Base-by-base conservation (phyloP, 1,140 invertebrate genomes). In the Geopemphigus sp. region DNA sequence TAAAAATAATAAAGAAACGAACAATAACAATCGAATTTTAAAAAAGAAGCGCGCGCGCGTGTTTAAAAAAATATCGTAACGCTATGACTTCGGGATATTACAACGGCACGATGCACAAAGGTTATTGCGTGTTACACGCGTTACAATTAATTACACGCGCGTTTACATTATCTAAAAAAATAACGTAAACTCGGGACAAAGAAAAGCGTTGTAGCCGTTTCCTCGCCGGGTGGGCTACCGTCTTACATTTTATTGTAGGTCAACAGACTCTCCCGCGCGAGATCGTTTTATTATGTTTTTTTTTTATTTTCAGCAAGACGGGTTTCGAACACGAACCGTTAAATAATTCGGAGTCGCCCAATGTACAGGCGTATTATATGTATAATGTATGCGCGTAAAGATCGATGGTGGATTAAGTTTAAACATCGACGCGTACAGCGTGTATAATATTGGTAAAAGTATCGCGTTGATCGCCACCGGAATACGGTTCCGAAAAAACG, bases 141-240 rank as follows among this genome's bases (percentile, higher is more conserved):
- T 54, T 29, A 29, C n/a, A 72, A 72, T 54, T 1, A 72, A 72
- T n/a, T n/a, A n/a, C n/a, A n/a, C n/a, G n/a, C n/a, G n/a, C n/a
- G n/a, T n/a, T n/a, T n/a, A n/a, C n/a, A n/a, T n/a, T n/a, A n/a
- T n/a, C n/a, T n/a, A n/a, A n/a, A n/a, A n/a, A n/a, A n/a, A 53
- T 29, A 39, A 39, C 29, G 14, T 53, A 53, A 50, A 72, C 53
- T 29, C 24, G 22, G 50, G 19, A 54, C 61, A 56, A 32, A 26
- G 32, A 32, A 22, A 57, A 57, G 64, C 39, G 45, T 70, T 59
- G 15, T 39, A n/a, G n/a, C n/a, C 68, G 63, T 82, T 47, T 61
- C 56, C 32, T 39, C 39, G 24, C 5, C n/a, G 57, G 73, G 73
- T 61, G 73, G 73, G 24, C 45, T 70, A 29, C 66, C 24, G 24